Evolutionary conservation across 1,140 invertebrate species (phyloP), one percentile per base, ranked within the genome.

Genomic region (Steinernema khuongi): DNA sequence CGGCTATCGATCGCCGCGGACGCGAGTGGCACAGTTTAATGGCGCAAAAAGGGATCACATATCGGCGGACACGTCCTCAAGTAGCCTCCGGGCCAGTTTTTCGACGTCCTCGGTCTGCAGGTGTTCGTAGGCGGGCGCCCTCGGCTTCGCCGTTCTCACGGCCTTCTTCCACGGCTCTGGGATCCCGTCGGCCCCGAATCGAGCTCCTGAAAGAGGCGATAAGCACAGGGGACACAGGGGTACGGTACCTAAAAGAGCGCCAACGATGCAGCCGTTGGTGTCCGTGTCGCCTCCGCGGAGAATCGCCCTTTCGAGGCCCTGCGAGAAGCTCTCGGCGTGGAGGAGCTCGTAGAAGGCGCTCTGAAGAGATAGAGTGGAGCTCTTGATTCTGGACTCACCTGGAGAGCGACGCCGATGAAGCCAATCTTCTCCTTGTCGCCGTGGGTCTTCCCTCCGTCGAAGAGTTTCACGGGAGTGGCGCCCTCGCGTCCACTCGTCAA

Each of bases 211-310:
- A 60, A n/a, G 22, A 41, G 7, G n/a, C n/a, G n/a, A 41, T 60
- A 7, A 26, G 11, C 22, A 17, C 26, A 4, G 26, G 26, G 50
- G 4, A 11, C 22, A 17, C 22, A 60, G 22, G 26, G 14, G 4
- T 60, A 22, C 50, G n/a, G 50, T 17, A 60, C 76, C 76, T 4
- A 77, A 67, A 1, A 77, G 29, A 14, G 71, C 71, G 4, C 43
- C 77, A 18, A 31, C 71, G 32, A 77, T 77, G 44, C 76, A 77
- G 17, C 75, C 76, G 69, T 77, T 77, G 1, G 76, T 77, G 77
- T 77, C 76, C 17, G 76, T 77, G 41, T 77, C 76, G 30, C 77
- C 76, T 36, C 76, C 76, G 2, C 76, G 11, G 17, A 32, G 11
- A 29, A 77, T 29, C 19, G 70, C 67, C 7, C 50, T n/a, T 31